Evolutionary conservation across 2,113 vertebrate species (phyloP), one percentile per base, ranked within the genome.

Genomic region (Rhabdomys dilectus): DNA sequence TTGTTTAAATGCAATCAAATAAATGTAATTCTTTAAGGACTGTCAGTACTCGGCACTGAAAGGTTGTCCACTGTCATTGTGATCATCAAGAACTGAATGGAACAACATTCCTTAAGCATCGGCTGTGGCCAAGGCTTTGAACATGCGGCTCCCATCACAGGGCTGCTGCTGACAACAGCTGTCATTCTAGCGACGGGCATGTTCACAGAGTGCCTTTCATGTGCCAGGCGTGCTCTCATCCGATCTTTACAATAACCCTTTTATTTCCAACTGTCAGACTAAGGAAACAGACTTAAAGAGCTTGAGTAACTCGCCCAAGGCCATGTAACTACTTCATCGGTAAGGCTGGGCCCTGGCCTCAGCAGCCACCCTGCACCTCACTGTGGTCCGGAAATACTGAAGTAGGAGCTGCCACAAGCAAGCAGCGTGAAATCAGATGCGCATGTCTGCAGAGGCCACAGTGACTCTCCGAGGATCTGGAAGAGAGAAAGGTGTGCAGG

Each of bases 221-320:
- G 88, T 56, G 81, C 70, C 88, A 88, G 78, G 22, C 78, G 7
- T 91, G 82, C 77, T 90, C 89, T 88, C 76, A 36, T 77, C 56
- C n/a, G 60, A 73, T 95, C 62, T 66, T 45, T 85, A 93, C 94
- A 92, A 81, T 77, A 91, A 89, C 76, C 70, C 80, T 91, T 96
- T 93, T 68, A 91, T 96, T 77, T 81, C 75, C 80, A 92, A 85
- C 80, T 77, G 94, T 92, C 62, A 85, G 93, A 45, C 66, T 80
- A 89, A 94, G 94, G 90, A 95, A 94, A 96, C n/a, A 78, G 68
- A 53, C 36, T 66, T 76, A 86, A 77, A 85, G 81, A 80, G 31
- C 84, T 11, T 95, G 93, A 82, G 22, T 73, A 95, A 95, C 75
- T 92, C 75, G 29, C 95, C 84, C 31, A 68, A 85, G 85, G 90